Conservation (phyloP, 2,888 invertebrate species). For the Amphipyra tragopoginis region DNA sequence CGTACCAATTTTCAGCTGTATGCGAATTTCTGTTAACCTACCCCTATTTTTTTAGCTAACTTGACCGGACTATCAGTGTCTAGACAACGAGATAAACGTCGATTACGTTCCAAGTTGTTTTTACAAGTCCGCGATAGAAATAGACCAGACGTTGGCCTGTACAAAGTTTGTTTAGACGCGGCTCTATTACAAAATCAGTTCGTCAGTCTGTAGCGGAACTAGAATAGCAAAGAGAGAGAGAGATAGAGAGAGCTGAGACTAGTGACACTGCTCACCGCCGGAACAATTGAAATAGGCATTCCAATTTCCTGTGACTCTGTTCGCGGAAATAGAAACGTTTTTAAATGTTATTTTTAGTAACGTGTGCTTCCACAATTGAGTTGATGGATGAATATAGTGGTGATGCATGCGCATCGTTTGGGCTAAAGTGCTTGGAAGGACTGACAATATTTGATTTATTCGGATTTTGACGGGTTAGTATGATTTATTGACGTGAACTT, state of each 20-base stretch:
- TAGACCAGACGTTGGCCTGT: neutral
- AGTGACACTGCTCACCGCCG: constrained; percentile 54
- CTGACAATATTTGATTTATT: neutral
- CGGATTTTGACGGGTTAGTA: neutral
- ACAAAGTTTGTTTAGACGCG: constrained; percentile 37
- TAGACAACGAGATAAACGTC: neutral
- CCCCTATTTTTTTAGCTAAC: no score
- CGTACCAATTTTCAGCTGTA: no score
- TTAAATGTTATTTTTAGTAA: constrained; percentile 60
- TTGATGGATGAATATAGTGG: constrained; percentile 4
- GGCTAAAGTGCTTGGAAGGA: neutral
- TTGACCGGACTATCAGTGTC: no score
- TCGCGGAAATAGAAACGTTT: constrained; percentile 70
- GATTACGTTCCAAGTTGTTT: constrained; percentile 1
- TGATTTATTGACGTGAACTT: no score
- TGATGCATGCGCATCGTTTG: neutral
- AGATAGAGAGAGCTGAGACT: constrained; percentile 25
- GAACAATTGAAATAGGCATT: constrained; percentile 78
- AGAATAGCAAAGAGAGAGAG: constrained; percentile 53
- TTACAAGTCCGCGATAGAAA: constrained; percentile 7
- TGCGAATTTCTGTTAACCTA: no score
- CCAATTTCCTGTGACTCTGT: constrained; percentile 72
- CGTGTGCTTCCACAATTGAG: constrained; percentile 15
- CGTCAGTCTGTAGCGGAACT: constrained; percentile 55
- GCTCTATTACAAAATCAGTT: constrained; percentile 40